These are phyloP conservation scores for Oscheius sp. DNA, from an alignment of 2,888 invertebrate species.

Conservation along the genomic window DNA sequence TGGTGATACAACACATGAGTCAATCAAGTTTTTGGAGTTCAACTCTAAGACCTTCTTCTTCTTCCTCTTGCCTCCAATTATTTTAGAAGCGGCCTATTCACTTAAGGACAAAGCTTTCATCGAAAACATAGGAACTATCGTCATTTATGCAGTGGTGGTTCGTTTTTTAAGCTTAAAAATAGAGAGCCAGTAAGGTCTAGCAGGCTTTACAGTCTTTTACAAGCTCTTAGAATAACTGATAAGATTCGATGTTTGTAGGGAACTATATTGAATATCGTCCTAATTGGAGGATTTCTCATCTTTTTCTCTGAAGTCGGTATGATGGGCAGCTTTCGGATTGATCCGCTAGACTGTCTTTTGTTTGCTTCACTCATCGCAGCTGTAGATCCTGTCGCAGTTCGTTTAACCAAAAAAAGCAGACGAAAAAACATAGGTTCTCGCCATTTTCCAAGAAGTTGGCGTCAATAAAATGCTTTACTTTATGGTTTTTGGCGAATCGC, in stretches of 20 bases:
- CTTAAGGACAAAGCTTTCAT: conserved; percentile 75
- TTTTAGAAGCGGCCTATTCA: conserved; percentile 75
- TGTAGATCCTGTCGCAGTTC: conserved; percentile 76
- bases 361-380: conserved; percentile 75
- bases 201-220: background rate
- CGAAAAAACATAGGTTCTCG: conserved; percentile 45
- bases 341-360: conserved; percentile 71
- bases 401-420: conserved; percentile 38
- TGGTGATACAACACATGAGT: conserved; percentile 47
- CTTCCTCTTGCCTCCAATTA: conserved; percentile 74
- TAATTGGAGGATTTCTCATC: conserved; percentile 60
- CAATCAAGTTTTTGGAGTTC: conserved; percentile 69
- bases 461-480: conserved; percentile 76
- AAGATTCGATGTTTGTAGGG: conserved; percentile 57
- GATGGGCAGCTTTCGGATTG: conserved; percentile 62
- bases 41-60: conserved; percentile 73
- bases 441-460: conserved; percentile 72
- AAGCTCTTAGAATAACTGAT: background rate
- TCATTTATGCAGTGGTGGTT: conserved; percentile 75
- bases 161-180: conserved; percentile 56
- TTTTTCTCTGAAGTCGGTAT: conserved; percentile 47
- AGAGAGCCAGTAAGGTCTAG: background rate
- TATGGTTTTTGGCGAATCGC: conserved; percentile 76
- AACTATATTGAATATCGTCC: conserved; percentile 69
- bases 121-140: conserved; percentile 75